phyloP scores from a whole-genome alignment of 2,797 vertebrate species.

The Alcedo atthis region DNA sequence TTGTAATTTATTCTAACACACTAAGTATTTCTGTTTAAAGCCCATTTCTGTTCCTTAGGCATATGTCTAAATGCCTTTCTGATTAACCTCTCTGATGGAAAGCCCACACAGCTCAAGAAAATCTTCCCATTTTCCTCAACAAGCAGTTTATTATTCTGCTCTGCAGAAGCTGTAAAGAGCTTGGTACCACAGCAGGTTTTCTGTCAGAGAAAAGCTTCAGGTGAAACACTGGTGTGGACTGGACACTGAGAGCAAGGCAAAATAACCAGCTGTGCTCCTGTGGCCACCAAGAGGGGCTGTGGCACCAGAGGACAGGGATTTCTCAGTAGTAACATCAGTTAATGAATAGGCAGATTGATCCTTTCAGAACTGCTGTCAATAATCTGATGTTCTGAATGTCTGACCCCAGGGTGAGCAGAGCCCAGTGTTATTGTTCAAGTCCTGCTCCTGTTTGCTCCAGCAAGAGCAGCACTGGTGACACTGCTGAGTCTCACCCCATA shows the following conservation, averaged over 20 bases:
- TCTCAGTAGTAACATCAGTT: not conserved
- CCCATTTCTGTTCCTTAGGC: not conserved
- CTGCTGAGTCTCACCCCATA: not conserved
- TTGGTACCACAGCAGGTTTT: not conserved
- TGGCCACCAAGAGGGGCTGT: not conserved
- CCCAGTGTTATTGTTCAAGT: not conserved
- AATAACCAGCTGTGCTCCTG: not conserved
- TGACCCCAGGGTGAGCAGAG: not conserved
- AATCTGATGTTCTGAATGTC: not conserved
- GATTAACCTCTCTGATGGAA: not conserved
- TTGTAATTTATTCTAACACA: not conserved
- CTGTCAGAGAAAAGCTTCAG: not conserved
- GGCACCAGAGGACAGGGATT: not conserved
- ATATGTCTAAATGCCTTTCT: not conserved
- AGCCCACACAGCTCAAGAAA: not conserved
- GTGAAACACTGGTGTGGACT: not conserved
- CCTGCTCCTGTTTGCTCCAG: not conserved
- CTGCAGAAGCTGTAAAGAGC: not conserved
- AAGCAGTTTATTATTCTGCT: not conserved
- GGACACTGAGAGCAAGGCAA: not conserved
- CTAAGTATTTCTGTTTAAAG: not conserved
- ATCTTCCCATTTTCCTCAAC: not conserved
- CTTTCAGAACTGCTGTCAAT: not conserved
- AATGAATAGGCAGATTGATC: not conserved
- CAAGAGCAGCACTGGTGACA: not conserved